These are phyloP conservation scores for Silurus lanzhouensis DNA, from an alignment of 2,797 vertebrate species.

Conservation along the genomic window DNA sequence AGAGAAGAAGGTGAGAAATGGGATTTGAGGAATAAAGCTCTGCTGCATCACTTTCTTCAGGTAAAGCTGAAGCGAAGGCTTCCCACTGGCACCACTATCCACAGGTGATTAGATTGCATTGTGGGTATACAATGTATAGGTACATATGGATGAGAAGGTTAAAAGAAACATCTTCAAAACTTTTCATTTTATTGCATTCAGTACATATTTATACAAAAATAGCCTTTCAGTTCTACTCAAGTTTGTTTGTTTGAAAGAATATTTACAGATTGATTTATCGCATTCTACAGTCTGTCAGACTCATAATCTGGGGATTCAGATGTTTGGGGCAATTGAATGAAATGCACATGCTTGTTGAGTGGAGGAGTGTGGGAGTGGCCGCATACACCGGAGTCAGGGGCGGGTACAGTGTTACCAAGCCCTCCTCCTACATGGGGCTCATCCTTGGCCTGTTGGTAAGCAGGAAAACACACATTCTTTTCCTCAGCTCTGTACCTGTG, in stretches of 20 bases:
- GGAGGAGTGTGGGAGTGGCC: conserved; percentile 69
- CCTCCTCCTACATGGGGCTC: conserved; percentile 55
- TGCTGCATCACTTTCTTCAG: background rate
- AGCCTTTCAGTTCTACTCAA: background rate
- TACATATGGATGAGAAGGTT: background rate
- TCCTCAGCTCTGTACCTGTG: conserved; percentile 36
- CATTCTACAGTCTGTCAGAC: conserved; percentile 67
- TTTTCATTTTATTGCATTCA: background rate
- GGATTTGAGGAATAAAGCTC: background rate
- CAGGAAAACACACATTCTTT: conserved; percentile 9
- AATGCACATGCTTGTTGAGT: conserved; percentile 64
- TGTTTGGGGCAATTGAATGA: conserved; percentile 67
- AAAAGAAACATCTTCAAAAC: background rate
- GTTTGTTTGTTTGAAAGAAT: background rate
- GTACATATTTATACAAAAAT: conserved; percentile 1
- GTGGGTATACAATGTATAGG: background rate
- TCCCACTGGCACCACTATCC: background rate
- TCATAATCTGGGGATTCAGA: conserved; percentile 78
- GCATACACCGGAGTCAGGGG: conserved; percentile 71
- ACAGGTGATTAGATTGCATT: background rate
- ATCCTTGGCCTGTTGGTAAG: conserved; percentile 47
- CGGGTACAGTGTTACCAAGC: conserved; percentile 51
- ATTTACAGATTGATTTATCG: background rate
- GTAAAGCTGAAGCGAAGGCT: background rate
- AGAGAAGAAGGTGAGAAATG: background rate